phyloP scores from a whole-genome alignment of 2,113 vertebrate genomes.

The Elephas maximus region DNA sequence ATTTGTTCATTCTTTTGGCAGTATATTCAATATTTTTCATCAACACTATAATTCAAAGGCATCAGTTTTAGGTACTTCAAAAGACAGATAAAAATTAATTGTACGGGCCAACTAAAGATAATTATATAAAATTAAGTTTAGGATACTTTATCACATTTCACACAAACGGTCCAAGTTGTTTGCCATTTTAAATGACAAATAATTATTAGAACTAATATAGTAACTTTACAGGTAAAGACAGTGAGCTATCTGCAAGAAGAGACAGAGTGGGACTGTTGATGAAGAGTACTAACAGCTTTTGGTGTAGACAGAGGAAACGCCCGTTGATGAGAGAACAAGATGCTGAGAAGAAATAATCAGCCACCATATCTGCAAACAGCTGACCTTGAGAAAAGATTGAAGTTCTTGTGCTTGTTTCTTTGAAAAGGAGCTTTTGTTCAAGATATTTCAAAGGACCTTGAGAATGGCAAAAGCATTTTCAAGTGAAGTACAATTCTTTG shows the following conservation, averaged over 20 bases:
- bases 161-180: background rate
- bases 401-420: slow-evolving; percentile 38
- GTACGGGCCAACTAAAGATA: slow-evolving; percentile 9
- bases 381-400: slow-evolving; percentile 53
- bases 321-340: slow-evolving; percentile 2
- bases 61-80: slow-evolving; percentile 2
- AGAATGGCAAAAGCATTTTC: slow-evolving; percentile 38
- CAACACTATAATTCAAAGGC: background rate
- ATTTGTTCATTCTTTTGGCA: too few species aligned
- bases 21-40: too few species aligned
- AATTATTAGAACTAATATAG: background rate
- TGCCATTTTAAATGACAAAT: slow-evolving; percentile 38
- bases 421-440: slow-evolving; percentile 34
- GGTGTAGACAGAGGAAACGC: background rate
- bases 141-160: background rate
- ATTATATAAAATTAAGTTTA: slow-evolving; percentile 3
- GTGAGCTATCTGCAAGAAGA: slow-evolving; percentile 19
- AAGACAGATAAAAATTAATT: slow-evolving; percentile 43
- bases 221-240: slow-evolving; percentile 10
- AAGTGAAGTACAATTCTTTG: slow-evolving; percentile 54
- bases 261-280: background rate
- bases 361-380: slow-evolving; percentile 12
- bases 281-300: background rate
- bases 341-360: slow-evolving; percentile 33
- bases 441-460: slow-evolving; percentile 58